Percentiles rank a stretch among this genome's conserved stretches.
Conservation (phyloP, 2,797 vertebrate species). For the Melanotaenia boesemani region DNA sequence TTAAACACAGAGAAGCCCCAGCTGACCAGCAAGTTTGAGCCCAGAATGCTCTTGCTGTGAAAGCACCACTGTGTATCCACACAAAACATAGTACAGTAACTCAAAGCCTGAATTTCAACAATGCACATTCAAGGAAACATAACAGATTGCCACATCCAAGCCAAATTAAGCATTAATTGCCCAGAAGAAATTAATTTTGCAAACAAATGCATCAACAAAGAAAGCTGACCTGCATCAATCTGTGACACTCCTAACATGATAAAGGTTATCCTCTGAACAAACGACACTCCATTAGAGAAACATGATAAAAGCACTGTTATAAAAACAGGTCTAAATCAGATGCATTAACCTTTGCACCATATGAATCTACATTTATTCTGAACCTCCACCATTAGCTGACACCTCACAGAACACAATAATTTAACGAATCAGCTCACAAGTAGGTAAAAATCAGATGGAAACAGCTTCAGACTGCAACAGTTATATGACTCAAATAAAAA, state of each 20-base stretch:
- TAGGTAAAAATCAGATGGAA: constrained; percentile 11
- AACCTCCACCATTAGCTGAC: constrained; percentile 42
- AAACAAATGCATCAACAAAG: constrained; percentile 40
- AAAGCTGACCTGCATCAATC: constrained; percentile 42
- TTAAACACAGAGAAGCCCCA: background rate
- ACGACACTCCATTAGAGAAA: constrained; percentile 36
- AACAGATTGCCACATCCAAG: background rate
- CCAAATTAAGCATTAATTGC: constrained; percentile 9
- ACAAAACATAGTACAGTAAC: constrained; percentile 16
- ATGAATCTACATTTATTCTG: constrained; percentile 36
- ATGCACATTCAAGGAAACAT: constrained; percentile 11
- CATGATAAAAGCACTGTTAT: constrained; percentile 58
- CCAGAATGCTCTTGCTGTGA: background rate
- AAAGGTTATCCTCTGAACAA: constrained; percentile 48
- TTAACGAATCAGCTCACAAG: constrained; percentile 33
- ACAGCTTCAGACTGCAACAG: background rate
- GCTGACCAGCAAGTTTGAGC: background rate
- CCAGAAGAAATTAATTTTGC: constrained; percentile 25
- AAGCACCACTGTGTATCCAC: background rate
- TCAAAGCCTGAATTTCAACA: background rate
- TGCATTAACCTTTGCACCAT: constrained; percentile 64
- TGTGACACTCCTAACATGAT: constrained; percentile 32
- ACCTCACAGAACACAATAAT: constrained; percentile 23
- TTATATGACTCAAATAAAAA: constrained; percentile 12
- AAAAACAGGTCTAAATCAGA: constrained; percentile 39